Base-by-base conservation (phyloP, 1,140 invertebrate genomes). In the Rhagoletis zephyria region DNA sequence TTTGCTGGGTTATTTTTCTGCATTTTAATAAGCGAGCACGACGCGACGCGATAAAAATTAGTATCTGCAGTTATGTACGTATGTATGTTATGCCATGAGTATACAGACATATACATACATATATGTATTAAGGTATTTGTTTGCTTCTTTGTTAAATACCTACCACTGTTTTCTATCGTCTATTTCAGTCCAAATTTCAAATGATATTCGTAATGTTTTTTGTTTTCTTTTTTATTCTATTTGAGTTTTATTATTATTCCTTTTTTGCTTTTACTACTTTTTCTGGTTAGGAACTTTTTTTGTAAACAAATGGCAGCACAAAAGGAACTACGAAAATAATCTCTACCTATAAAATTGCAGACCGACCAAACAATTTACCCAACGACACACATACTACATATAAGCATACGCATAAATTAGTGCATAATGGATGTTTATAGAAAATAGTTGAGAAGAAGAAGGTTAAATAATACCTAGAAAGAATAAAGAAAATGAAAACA, bases 261-360 rank as follows among this genome's bases (percentile, higher is more conserved):
- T 74, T 70, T 70, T 74, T 74, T 30, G 30, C 0, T 30, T 30
- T 74, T 74, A 48, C 67, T 74, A 74, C 45, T 30, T 74, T 74
- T 42, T 16, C 45, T 74, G 67, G 67, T 48, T 74, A 74, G 67
- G 42, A 74, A 74, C 67, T 74, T 89, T 30, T 30, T 30, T 90
- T 91, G 90, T 91, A 91, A 91, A 91, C 90, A 91, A 91, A 91
- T 91, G 89, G 91, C 88, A 87, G 89, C 90, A 90, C 90, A 91
- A 91, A 91, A 90, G 90, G 90, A 91, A 91, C 90, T 91, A 90
- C 89, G 90, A 91, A 91, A 91, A 91, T 91, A 91, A 91, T 91
- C 90, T 91, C 89, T 91, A 30, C 30, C 30, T 30, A 89, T 89
- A 90, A 91, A 90, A 90, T 91, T 90, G 90, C 87, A 74, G 67